Conservation (phyloP, 37 sponge, comb jelly and placozoan species). For the Lycopodina hypogea region DNA sequence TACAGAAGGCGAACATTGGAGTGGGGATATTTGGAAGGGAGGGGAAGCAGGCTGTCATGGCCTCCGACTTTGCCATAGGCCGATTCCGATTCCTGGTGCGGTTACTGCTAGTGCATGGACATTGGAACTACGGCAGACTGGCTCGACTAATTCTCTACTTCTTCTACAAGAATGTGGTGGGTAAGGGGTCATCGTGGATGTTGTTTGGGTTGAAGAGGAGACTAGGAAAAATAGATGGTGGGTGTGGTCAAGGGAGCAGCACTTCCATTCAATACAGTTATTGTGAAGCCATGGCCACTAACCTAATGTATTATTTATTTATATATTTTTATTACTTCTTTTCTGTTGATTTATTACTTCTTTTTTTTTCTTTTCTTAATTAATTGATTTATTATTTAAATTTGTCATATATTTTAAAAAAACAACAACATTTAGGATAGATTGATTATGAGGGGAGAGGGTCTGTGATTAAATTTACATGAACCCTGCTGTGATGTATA, state of each 20-base stretch:
- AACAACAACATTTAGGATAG: no score
- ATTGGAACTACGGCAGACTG: constrained; percentile 81
- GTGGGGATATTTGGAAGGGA: constrained; percentile 80
- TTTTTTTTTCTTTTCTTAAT: no score
- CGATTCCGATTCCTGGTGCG: constrained; percentile 73
- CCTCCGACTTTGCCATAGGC: constrained; percentile 81
- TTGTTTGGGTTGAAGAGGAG: no score
- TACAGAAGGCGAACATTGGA: constrained; percentile 82
- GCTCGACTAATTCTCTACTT: constrained; percentile 71
- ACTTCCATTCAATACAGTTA: no score
- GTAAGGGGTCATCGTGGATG: no score
- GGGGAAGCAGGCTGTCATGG: constrained; percentile 81
- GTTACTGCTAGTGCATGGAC: constrained; percentile 84
- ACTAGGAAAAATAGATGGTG: neutral
- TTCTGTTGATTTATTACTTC: no score
- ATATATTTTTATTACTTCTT: neutral
- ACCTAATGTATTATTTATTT: neutral
- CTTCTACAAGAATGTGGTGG: constrained; percentile 89
- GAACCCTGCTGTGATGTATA: no score
- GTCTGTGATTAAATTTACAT: no score
- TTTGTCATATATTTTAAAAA: no score
- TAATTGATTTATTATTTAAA: no score
- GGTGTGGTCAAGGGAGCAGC: neutral
- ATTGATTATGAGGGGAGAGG: no score
- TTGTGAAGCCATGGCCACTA: no score